Conservation (phyloP, 2,797 vertebrate genomes). For the Pyrrhura leucotis region DNA sequence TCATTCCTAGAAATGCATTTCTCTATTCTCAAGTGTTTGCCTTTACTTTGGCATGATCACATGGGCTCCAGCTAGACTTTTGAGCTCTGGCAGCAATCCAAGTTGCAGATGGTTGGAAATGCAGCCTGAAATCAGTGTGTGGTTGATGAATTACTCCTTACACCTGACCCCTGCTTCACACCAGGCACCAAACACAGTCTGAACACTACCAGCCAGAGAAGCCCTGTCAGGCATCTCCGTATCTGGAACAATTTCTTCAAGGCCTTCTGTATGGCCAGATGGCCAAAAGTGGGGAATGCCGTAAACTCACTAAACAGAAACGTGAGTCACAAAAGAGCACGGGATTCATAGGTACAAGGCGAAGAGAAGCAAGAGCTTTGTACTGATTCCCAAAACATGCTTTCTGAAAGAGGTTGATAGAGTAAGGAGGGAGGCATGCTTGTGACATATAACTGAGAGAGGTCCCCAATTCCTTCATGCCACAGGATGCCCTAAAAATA, state of each 20-base stretch:
- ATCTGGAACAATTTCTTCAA: conserved; percentile 60
- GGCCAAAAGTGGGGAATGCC: conserved; percentile 53
- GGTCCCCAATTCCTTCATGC: neutral
- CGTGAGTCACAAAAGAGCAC: neutral
- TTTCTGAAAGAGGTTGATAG: neutral
- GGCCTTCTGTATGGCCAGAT: conserved; percentile 73
- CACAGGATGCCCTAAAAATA: neutral
- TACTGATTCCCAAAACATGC: accelerated
- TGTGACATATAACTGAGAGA: neutral
- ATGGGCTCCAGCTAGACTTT: conserved; percentile 59
- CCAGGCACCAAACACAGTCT: conserved; percentile 69
- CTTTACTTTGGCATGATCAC: conserved; percentile 57
- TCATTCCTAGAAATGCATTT: conserved; percentile 65
- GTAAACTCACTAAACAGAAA: conserved; percentile 30
- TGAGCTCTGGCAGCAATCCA: conserved; percentile 66
- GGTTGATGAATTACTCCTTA: conserved; percentile 76
- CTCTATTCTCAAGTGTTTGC: conserved; percentile 55
- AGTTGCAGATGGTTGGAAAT: conserved; percentile 77
- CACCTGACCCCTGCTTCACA: conserved; percentile 78
- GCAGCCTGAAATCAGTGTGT: conserved; percentile 73
- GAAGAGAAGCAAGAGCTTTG: neutral
- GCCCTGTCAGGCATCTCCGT: conserved; percentile 44
- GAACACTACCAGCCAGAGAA: conserved; percentile 65
- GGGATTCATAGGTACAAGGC: neutral
- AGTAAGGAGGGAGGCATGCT: neutral